Evolutionary conservation across 2,888 invertebrate species (phyloP).

Genomic region (Athrips mouffetella): DNA sequence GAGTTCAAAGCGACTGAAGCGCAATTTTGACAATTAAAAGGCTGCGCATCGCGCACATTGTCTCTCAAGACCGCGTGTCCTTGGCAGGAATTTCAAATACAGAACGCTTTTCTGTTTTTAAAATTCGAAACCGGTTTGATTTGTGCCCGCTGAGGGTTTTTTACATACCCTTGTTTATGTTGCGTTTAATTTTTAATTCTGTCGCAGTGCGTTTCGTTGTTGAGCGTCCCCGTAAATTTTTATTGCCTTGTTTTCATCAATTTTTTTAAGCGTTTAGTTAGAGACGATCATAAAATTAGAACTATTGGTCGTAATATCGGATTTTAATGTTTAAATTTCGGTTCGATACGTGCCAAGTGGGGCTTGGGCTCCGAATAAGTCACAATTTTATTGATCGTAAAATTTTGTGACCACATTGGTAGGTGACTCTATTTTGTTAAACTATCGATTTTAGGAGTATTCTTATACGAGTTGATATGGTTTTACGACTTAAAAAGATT

Average conservation of each 20-base stretch:
- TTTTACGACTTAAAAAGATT: conserved; percentile 39
- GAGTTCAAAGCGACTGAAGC: conserved; percentile 52
- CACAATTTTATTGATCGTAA: conserved; percentile 71
- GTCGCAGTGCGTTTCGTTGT: conserved; percentile 10
- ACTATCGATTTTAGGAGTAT: conserved; percentile 46
- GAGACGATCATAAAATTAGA: conserved; percentile 68
- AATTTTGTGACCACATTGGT: conserved; percentile 64
- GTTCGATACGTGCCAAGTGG: conserved; percentile 53
- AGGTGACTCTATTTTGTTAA: conserved; percentile 52
- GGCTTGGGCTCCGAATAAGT: conserved; percentile 56
- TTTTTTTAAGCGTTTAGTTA: conserved; percentile 57
- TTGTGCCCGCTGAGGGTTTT: conserved; percentile 37
- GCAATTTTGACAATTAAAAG: conserved; percentile 76
- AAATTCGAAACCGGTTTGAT: conserved; percentile 54
- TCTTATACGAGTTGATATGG: conserved; percentile 39
- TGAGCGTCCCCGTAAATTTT: conserved; percentile 35
- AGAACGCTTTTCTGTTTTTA: conserved; percentile 44
- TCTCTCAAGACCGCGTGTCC: conserved; percentile 54
- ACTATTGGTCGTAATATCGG: conserved; percentile 73
- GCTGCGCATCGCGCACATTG: conserved; percentile 64
- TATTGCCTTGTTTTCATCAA: conserved; percentile 53
- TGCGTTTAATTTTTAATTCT: conserved; percentile 39
- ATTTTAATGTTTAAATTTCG: conserved; percentile 62
- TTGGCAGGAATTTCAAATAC: conserved; percentile 67
- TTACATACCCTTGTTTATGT: conserved; percentile 32